Base-by-base conservation (phyloP, 2,797 vertebrate species). In the Myotis myotis region DNA sequence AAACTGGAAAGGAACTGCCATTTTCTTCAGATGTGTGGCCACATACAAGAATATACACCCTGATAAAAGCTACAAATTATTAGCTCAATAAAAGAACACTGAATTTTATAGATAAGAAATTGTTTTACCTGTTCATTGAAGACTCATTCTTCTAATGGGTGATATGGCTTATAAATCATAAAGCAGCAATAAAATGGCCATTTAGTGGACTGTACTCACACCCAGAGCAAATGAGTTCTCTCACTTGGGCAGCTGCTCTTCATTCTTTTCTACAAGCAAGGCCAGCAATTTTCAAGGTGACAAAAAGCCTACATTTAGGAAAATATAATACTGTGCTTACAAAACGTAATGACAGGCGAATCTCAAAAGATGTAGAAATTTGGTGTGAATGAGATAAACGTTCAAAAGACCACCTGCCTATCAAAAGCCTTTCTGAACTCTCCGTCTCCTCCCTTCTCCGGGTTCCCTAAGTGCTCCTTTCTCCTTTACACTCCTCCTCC, bases 301-400 rank as follows among this genome's bases (percentile, higher is more conserved):
- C 76, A 85, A 96, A 95, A 76, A 93, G 68, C 19, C 15, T 33
- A 2, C 19, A 89, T 87, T 88, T 97, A 66, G 93, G 74, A 76
- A 97, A 97, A 70, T 49, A 44, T 85, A 95, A 95, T 75, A 51
- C 30, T 90, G 30, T 85, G 89, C 76, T 94, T 95, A 82, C 49
- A 89, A 93, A 95, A 88, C 8, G 28, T 87, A 91, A 96, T 82
- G 91, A 75, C 55, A 87, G 79, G 62, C 44, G 89, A 82, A 80
- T 28, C 41, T 93, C 84, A 72, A 86, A 96, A 89, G 76, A 82
- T 74, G 82, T 49, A 38, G 64, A 95, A 87, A 94, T 70, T 55
- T 60, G 33, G 41, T 60, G 89, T 91, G 72, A 95, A 53, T 38
- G 47, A 93, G 60, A 87, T 55, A 91, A 92, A 66, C 2, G 6